Evolutionary conservation across 2,113 vertebrate genomes (phyloP).

Genomic region (Benitochromis conjunctus): DNA sequence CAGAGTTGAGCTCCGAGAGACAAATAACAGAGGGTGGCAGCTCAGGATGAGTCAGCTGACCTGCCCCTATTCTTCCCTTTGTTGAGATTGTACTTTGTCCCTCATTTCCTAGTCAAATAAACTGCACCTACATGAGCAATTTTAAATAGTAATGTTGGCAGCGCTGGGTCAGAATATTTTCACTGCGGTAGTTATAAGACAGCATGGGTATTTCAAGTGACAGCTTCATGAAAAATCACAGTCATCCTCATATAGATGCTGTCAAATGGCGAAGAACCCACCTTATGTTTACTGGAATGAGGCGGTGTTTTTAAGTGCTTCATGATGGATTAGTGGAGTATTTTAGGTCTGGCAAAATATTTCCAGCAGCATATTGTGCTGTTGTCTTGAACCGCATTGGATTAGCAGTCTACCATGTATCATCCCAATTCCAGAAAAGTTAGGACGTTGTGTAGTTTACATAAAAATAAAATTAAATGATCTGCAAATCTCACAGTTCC

Average conservation of each 20-base stretch:
- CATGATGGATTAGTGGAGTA: background rate
- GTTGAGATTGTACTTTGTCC: background rate
- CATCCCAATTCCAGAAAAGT: too few species aligned
- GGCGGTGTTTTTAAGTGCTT: background rate
- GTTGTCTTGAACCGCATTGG: too few species aligned
- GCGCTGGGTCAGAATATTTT: background rate
- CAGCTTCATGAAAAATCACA: too few species aligned
- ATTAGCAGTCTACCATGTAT: too few species aligned
- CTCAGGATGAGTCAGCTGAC: background rate
- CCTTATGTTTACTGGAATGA: background rate
- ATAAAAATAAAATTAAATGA: too few species aligned
- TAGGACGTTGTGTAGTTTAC: too few species aligned
- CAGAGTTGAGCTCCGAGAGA: background rate
- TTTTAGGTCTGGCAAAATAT: background rate
- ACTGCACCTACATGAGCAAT: background rate
- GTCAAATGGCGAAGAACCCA: background rate
- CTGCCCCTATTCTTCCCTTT: background rate
- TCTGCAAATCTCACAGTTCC: too few species aligned
- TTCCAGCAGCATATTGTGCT: background rate
- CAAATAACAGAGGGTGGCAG: background rate
- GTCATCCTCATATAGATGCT: too few species aligned
- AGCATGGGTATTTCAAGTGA: background rate
- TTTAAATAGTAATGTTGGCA: background rate
- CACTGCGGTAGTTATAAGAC: background rate
- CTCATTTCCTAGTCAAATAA: background rate